These are phyloP conservation scores for Centropus unirufus DNA, from an alignment of 2,113 vertebrate species.

Conservation along the genomic window DNA sequence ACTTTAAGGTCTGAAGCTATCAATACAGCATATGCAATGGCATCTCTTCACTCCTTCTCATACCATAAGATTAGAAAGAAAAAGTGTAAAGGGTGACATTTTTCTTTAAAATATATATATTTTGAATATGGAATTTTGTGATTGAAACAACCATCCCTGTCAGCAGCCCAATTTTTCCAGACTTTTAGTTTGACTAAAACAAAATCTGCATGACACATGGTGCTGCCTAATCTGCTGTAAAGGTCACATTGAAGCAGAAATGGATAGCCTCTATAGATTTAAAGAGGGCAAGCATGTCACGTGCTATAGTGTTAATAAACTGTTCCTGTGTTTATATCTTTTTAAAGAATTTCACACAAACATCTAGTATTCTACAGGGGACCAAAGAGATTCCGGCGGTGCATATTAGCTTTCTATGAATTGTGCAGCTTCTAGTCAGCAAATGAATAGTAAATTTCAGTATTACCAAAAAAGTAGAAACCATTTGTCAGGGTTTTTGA, in stretches of 20 bases:
- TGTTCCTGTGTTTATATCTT: background rate
- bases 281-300: conserved; percentile 16
- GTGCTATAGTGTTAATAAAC: background rate
- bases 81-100: background rate
- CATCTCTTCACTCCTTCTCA: background rate
- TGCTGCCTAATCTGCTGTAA: conserved; percentile 34
- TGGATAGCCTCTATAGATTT: conserved; percentile 30
- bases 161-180: background rate
- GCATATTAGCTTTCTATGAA: background rate
- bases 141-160: background rate
- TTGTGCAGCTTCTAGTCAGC: background rate
- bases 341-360: background rate
- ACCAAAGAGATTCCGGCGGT: background rate
- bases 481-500: background rate
- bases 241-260: conserved; percentile 36
- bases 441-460: background rate
- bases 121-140: background rate
- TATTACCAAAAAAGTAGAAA: background rate
- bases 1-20: background rate
- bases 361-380: background rate
- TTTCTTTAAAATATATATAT: background rate
- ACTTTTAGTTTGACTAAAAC: background rate
- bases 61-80: background rate
- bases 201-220: conserved; percentile 1
- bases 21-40: background rate